phyloP scores from a whole-genome alignment of 2,113 vertebrate species.

The Myrmophylax atrothorax region DNA sequence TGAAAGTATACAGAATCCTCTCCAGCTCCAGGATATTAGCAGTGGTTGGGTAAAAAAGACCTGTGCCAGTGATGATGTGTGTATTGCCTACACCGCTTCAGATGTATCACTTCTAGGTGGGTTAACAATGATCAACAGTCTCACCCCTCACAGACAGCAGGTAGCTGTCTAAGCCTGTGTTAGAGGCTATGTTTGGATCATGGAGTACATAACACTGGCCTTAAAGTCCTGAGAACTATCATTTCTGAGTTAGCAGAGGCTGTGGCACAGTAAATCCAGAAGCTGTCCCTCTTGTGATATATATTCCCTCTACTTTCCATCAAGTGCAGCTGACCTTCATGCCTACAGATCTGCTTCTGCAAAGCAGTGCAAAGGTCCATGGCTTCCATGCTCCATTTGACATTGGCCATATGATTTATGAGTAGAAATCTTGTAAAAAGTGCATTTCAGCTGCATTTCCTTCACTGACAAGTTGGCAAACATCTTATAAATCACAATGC shows the following conservation, averaged over 20 bases:
- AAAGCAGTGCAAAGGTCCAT: background rate
- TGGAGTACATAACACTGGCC: background rate
- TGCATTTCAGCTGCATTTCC: background rate
- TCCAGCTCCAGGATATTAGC: background rate
- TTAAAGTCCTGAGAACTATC: background rate
- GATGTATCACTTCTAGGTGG: background rate
- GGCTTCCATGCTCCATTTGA: background rate
- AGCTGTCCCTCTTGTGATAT: background rate
- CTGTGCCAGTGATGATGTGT: background rate
- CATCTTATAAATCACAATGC: constrained; percentile 17
- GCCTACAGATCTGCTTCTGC: background rate
- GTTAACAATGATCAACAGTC: background rate
- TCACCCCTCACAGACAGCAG: background rate
- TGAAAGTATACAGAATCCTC: background rate
- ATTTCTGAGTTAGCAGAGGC: background rate
- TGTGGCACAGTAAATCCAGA: background rate
- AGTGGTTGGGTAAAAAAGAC: background rate
- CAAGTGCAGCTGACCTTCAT: background rate
- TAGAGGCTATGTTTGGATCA: background rate
- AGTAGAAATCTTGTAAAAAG: background rate
- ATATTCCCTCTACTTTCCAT: background rate
- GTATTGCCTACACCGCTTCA: background rate
- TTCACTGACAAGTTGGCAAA: background rate
- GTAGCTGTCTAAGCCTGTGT: background rate
- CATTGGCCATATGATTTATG: background rate